Evolutionary conservation across 2,797 vertebrate species (phyloP).

Genomic region (Parauchenoglanis punctatus): DNA sequence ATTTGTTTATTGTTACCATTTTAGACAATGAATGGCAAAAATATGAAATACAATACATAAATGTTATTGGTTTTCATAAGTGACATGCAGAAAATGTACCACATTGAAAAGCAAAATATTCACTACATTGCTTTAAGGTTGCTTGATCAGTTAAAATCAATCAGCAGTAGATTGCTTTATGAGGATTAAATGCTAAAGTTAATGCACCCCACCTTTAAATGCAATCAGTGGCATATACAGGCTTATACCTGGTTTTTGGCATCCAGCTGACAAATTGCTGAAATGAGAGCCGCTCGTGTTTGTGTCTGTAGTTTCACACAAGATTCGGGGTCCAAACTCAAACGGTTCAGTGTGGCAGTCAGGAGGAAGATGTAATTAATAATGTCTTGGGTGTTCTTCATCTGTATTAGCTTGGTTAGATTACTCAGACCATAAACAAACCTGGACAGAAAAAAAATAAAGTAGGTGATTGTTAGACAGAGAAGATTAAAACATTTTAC

Average conservation of each 20-base stretch:
- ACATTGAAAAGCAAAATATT: not conserved
- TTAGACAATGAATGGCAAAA: not conserved
- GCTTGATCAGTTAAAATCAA: not conserved
- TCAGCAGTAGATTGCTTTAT: not conserved
- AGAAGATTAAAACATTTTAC: not conserved
- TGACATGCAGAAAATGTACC: not conserved
- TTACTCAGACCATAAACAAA: constrained; percentile 71
- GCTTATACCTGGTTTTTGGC: constrained; percentile 71
- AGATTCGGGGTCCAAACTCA: constrained; percentile 64
- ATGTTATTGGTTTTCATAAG: not conserved
- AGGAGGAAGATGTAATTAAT: constrained; percentile 75
- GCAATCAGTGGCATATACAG: not conserved
- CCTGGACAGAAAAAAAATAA: constrained; percentile 59
- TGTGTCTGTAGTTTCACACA: constrained; percentile 60
- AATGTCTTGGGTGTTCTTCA: constrained; percentile 71
- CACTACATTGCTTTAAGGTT: not conserved
- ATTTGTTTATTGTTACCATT: not conserved
- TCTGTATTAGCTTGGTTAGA: constrained; percentile 71
- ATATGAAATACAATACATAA: not conserved
- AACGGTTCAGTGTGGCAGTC: constrained; percentile 70
- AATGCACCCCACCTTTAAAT: not conserved
- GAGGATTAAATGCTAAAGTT: not conserved
- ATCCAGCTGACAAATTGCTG: constrained; percentile 65
- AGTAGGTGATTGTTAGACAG: not conserved
- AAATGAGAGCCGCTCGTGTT: constrained; percentile 71